Base-by-base conservation (phyloP, 2,113 vertebrate genomes). In the Bujurquina vittata region DNA sequence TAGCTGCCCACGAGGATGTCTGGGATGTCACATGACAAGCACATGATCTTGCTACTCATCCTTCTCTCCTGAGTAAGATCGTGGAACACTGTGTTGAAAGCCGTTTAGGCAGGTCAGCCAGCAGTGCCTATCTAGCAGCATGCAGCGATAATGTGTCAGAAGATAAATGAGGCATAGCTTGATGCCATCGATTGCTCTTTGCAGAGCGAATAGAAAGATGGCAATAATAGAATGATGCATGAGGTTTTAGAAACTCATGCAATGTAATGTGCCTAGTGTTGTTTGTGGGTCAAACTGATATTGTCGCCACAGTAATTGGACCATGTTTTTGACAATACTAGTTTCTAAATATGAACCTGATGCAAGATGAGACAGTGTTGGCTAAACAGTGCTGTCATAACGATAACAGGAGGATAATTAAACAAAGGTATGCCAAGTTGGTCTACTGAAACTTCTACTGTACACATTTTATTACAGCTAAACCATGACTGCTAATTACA, bases 101-200 rank as follows among this genome's bases (percentile, higher is more conserved):
- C 23, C n/a, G 22, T 35, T 57, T 29, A 6, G 52, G 61, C 83
- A 84, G 78, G 22, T 88, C 65, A 43, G 76, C 62, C 72, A 83
- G 33, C 52, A 52, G 33, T 26, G 59, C 46, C 26, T 54, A 43
- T 52, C 57, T 1, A n/a, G 59, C 56, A 58, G 60, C 59, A 31
- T 40, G 69, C 22, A 75, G 15, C 54, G 77, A 89, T 91, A 77
- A 49, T 49, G 14, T 83, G 73, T 79, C 75, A 79, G 63, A 61
- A 22, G 20, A 74, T 84, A 84, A 88, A 92, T 85, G 72, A 86
- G 77, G 22, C 80, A 72, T 87, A 81, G 74, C 79, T 56, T 35
- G 75, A 72, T 93, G 82, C 73, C 33, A 86, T 14, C 46, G 46
- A 40, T 88, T 89, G 46, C 40, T 37, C 79, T 84, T 72, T 61